Conservation (phyloP, 1,140 invertebrate genomes). For the Oryzaephilus surinamensis region DNA sequence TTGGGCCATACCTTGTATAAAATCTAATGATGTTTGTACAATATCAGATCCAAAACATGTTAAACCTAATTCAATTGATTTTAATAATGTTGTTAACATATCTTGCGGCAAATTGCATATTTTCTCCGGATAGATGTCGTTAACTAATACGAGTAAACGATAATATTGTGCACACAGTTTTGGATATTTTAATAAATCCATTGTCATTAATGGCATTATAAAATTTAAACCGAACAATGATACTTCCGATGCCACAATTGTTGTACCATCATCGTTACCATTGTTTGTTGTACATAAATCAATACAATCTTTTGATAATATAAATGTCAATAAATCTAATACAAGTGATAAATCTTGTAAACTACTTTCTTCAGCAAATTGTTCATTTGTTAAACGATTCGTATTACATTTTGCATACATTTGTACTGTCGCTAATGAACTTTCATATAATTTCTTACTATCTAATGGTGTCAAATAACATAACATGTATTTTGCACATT, state of each 20-base stretch:
- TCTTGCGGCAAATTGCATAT: slow-evolving; percentile 43
- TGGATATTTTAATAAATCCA: slow-evolving; percentile 62
- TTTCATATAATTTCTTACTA: slow-evolving; percentile 50
- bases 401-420: slow-evolving; percentile 61
- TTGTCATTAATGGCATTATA: slow-evolving; percentile 64
- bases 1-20: slow-evolving; percentile 45
- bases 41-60: slow-evolving; percentile 55
- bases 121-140: slow-evolving; percentile 57
- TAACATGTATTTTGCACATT: slow-evolving; percentile 58
- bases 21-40: slow-evolving; percentile 53
- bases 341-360: slow-evolving; percentile 60
- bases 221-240: slow-evolving; percentile 60
- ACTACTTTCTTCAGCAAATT: slow-evolving; percentile 54
- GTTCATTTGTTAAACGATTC: slow-evolving; percentile 40
- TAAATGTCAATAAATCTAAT: slow-evolving; percentile 58
- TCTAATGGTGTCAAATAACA: slow-evolving; percentile 52
- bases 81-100: slow-evolving; percentile 49
- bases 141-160: slow-evolving; percentile 52
- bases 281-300: slow-evolving; percentile 46
- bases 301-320: slow-evolving; percentile 61
- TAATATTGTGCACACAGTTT: slow-evolving; percentile 53
- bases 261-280: slow-evolving; percentile 26
- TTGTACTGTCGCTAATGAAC: slow-evolving; percentile 51
- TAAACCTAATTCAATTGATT: slow-evolving; percentile 57
- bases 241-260: slow-evolving; percentile 50